These are phyloP conservation scores for Galago senegalensis DNA, from an alignment of 2,797 vertebrate genomes.

Conservation along the genomic window DNA sequence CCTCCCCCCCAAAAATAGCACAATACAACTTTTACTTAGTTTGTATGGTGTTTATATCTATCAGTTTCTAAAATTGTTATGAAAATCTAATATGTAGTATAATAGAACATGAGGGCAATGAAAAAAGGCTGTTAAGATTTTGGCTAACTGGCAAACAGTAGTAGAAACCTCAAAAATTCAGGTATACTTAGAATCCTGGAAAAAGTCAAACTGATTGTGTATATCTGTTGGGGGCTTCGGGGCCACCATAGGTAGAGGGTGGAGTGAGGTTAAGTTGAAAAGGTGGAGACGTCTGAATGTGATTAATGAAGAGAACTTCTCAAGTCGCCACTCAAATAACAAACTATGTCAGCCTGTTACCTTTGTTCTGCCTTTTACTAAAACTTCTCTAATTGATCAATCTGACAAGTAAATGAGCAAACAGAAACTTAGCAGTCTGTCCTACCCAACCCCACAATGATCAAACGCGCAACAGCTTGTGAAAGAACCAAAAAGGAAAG, in stretches of 20 bases:
- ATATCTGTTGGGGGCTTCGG: background rate
- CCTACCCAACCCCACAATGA: background rate
- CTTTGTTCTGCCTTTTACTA: background rate
- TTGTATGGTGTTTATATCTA: background rate
- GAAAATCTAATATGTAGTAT: conserved; percentile 17
- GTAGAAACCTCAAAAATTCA: conserved; percentile 8
- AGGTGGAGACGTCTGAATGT: background rate
- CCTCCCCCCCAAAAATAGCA: conserved; percentile 25
- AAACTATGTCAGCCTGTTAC: background rate
- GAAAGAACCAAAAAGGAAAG: conserved; percentile 20
- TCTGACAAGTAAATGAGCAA: conserved; percentile 32
- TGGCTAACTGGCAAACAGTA: background rate
- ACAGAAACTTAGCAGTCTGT: background rate
- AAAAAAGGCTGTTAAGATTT: background rate
- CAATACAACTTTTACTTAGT: background rate
- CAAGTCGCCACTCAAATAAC: background rate
- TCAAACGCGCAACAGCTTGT: background rate
- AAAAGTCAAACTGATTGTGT: background rate
- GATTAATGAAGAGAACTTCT: background rate
- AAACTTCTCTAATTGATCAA: conserved; percentile 12
- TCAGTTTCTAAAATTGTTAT: conserved; percentile 18
- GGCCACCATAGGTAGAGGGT: too few relatives aligned
- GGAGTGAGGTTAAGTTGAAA: background rate
- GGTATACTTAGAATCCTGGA: background rate
- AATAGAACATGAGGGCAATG: background rate